Evolutionary conservation across 1,140 invertebrate species (phyloP), one percentile per base, ranked within the genome.

Genomic region (Drosophila ficusphila): DNA sequence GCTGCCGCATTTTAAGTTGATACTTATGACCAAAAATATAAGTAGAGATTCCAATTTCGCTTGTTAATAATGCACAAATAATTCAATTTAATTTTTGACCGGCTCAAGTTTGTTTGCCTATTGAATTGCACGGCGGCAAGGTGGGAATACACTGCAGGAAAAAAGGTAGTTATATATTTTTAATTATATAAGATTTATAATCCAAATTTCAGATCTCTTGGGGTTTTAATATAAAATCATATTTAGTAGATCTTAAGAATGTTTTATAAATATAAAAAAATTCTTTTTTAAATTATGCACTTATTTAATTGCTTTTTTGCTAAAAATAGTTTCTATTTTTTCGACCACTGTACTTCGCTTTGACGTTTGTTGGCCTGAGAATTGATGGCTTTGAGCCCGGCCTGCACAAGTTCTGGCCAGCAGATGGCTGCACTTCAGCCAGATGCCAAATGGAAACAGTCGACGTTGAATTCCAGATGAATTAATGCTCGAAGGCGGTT

Each of bases 41-140:
- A 16, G 44, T 29, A 16, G 9, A 11, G n/a, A 21, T 14, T 46
- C 4, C 29, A 36, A 29, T 31, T 65, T 29, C 6, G 9, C 48
- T 69, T 48, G 27, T 70, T 64, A 52, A 44, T 68, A 64, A 64
- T 68, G 57, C 58, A 68, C 46, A 42, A 71, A 51, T 58, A 51
- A 71, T 58, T 71, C 23, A 69, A 58, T 58, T 44, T 23, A 27
- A 52, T 64, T 34, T 51, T 18, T 14, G 14, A 6, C 2, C 8
- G 9, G 25, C 4, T 14, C 3, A 16, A 46, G 21, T 25, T 42
- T 53, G 27, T 33, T 64, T 60, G 27, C 19, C 12, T 14, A 18
- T 12, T 9, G 21, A 49, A 48, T 57, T 14, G 31, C n/a, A n/a
- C n/a, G n/a, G 18, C 1, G 19, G 12, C 9, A 21, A 23, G 11